phyloP scores from a whole-genome alignment of 2,888 invertebrate species.

The Anthoptus insignis region DNA sequence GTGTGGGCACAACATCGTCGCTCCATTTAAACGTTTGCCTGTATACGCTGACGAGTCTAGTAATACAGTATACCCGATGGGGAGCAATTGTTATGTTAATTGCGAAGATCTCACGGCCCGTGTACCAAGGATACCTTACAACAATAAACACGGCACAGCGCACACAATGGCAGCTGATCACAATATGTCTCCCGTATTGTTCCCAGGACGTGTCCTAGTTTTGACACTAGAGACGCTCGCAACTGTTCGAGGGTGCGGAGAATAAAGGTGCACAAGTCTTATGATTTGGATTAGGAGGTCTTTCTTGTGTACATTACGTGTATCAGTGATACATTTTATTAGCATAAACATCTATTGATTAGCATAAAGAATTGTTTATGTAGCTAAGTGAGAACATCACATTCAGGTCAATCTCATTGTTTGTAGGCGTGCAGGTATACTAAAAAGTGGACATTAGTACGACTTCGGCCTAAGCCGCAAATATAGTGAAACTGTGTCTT shows the following conservation, averaged over 20 bases:
- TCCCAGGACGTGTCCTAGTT: slow-evolving; percentile 11
- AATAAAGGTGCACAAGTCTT: not conserved
- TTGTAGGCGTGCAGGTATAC: not conserved
- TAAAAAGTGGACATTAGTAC: slow-evolving; percentile 3
- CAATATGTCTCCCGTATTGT: slow-evolving; percentile 17
- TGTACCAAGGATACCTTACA: slow-evolving; percentile 19
- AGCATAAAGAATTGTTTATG: no score
- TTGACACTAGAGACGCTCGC: not conserved
- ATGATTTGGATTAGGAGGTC: not conserved
- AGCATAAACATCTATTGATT: no score
- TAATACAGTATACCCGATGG: slow-evolving; percentile 13
- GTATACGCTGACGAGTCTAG: no score
- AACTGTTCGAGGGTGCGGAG: slow-evolving; percentile 11
- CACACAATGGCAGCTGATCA: slow-evolving; percentile 17
- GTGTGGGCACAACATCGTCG: no score
- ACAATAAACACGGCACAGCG: slow-evolving; percentile 44
- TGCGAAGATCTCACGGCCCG: slow-evolving; percentile 45
- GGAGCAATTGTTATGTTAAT: slow-evolving; percentile 47
- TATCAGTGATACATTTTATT: no score
- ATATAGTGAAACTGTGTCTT: not conserved
- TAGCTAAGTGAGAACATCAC: no score
- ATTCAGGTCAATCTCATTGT: slow-evolving; percentile 22
- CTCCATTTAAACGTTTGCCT: no score
- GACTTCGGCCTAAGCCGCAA: slow-evolving; percentile 22
- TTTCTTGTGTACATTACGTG: no score